Base-by-base conservation (phyloP, 2,113 vertebrate genomes). In the Clarias batrachus region DNA sequence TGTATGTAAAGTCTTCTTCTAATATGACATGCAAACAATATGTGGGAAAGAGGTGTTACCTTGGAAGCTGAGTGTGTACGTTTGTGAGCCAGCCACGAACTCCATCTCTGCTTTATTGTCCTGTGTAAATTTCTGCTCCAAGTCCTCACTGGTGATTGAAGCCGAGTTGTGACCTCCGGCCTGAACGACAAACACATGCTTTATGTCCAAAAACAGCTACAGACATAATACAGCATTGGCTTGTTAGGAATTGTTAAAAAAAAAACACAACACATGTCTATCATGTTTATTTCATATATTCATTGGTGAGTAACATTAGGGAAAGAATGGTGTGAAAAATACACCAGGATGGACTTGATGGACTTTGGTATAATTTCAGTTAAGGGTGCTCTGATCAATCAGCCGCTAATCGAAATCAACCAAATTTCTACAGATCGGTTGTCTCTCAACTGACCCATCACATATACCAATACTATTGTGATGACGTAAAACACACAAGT, bases 81-180 rank as follows among this genome's bases (percentile, higher is more conserved):
- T 52, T 62, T 95, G 94, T 2, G 92, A 90, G 0, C 93, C 93
- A 2, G 92, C 93, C 0, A n/a, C 54, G 0, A 96, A 95, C 84
- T 93, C 91, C 85, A 95, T 27, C 6, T 89, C 86, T 0, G 89
- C 92, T n/a, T 87, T 90, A 25, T 85, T 54, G 8, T 93, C 90
- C 0, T 14, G 85, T 76, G 91, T 88, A 87, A 90, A 95, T 82
- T 79, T 93, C 84, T 88, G 81, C 91, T 96, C 95, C 83, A 96
- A 91, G 0, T 91, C 88, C 2, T 85, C 1, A 62, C 93, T 93
- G 87, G 87, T 90, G 16, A 92, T 56, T 81, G 90, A 91, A 25
- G 91, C 89, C 0, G 54, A 1, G 21, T 0, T 74, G 59, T 89
- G 91, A 85, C 59, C 82, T 23, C 78, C 87, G 2, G 3, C 79